Conservation (phyloP, 37 sponge, comb jelly and placozoan species). For the Spongilla lacustris region DNA sequence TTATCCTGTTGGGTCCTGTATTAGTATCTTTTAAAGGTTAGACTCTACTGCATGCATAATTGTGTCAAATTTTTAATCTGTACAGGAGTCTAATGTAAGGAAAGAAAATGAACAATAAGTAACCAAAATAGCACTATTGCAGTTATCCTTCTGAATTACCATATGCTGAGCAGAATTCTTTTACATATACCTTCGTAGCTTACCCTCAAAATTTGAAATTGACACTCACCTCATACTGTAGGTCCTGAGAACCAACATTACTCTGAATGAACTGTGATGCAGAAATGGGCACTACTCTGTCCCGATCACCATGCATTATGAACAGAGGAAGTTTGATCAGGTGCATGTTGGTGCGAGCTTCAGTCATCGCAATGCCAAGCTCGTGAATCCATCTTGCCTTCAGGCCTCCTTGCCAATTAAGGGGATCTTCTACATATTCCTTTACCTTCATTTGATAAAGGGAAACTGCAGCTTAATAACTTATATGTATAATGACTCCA, state of each 20-base stretch:
- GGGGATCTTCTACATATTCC: constrained; percentile 48
- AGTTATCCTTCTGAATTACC: too few relatives aligned
- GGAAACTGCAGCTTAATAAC: background rate
- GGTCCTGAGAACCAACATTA: constrained; percentile 35
- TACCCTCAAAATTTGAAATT: too few relatives aligned
- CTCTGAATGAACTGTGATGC: constrained; percentile 49
- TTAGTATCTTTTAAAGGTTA: too few relatives aligned
- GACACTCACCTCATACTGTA: constrained; percentile 70
- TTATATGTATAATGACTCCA: too few relatives aligned
- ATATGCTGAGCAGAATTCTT: too few relatives aligned
- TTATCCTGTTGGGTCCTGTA: too few relatives aligned
- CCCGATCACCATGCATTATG: constrained; percentile 55
- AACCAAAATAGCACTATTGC: too few relatives aligned
- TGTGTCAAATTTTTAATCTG: too few relatives aligned
- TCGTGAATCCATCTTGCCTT: constrained; percentile 56
- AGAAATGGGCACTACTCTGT: constrained; percentile 49
- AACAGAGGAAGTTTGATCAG: constrained; percentile 51
- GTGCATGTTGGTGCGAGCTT: background rate
- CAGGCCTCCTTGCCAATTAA: constrained; percentile 48
- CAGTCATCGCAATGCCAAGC: background rate
- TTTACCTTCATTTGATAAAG: constrained; percentile 46
- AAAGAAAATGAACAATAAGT: too few relatives aligned
- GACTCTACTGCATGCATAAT: too few relatives aligned
- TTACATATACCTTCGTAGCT: too few relatives aligned
- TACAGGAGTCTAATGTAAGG: too few relatives aligned